Conservation (phyloP, 2,888 invertebrate genomes). For the Ellobium chinense region DNA sequence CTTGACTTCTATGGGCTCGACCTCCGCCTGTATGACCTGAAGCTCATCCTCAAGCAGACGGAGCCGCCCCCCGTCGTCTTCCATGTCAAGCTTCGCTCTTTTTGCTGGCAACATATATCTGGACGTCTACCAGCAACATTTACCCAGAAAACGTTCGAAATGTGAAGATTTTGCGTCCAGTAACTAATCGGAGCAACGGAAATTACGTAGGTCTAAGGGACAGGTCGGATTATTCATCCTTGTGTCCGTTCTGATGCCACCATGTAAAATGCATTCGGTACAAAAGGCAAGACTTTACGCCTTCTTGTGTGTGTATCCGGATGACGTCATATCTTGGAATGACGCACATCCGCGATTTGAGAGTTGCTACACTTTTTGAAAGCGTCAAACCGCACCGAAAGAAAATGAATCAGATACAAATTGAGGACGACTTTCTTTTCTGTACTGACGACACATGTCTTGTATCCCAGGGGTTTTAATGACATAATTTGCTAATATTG, state of each 20-base stretch:
- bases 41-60: slow-evolving; percentile 58
- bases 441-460: no score
- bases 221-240: slow-evolving; percentile 33
- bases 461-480: no score
- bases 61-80: slow-evolving; percentile 37
- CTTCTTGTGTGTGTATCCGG: slow-evolving; percentile 1
- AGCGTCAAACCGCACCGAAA: slow-evolving; percentile 23
- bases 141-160: slow-evolving; percentile 14
- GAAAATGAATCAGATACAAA: neutral
- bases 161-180: neutral
- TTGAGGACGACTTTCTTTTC: no score
- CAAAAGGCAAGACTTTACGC: neutral
- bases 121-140: slow-evolving; percentile 28
- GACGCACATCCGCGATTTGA: slow-evolving; percentile 18
- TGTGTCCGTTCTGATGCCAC: slow-evolving; percentile 35
- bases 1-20: slow-evolving; percentile 66
- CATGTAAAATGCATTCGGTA: slow-evolving; percentile 8
- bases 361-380: slow-evolving; percentile 8
- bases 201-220: slow-evolving; percentile 4
- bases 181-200: neutral
- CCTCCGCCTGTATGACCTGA: slow-evolving; percentile 67
- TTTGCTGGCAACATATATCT: slow-evolving; percentile 45
- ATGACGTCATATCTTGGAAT: slow-evolving; percentile 20
- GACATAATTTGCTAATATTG: no score
- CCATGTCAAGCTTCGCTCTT: slow-evolving; percentile 47